A percentile compares a stretch with the other conserved stretches of the same genome.
Evolutionary conservation across 2,797 vertebrate species (phyloP).

Genomic region (Xenopus petersii): DNA sequence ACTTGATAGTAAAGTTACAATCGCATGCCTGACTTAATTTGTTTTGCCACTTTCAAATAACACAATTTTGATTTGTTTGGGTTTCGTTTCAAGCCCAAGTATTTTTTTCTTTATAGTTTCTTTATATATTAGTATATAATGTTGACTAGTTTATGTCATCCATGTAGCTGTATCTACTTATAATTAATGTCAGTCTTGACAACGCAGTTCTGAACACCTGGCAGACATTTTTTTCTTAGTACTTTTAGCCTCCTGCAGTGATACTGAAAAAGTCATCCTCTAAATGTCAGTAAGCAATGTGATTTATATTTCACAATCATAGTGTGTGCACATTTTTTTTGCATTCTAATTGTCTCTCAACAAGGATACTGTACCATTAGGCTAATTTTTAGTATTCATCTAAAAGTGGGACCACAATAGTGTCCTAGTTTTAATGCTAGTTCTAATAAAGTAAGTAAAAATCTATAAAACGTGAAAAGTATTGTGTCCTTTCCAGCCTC

Average conservation of each 20-base stretch:
- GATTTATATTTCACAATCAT: constrained; percentile 39
- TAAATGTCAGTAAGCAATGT: constrained; percentile 44
- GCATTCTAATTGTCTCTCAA: constrained; percentile 2
- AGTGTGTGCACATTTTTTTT: constrained; percentile 21
- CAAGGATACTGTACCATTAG: not conserved
- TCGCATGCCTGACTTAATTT: constrained; percentile 11
- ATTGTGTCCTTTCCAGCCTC: too few relatives aligned
- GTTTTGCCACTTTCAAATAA: constrained; percentile 21
- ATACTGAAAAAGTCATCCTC: constrained; percentile 29
- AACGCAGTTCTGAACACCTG: constrained; percentile 33
- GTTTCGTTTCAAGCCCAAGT: not conserved
- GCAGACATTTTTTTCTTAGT: constrained; percentile 33
- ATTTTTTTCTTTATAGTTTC: not conserved
- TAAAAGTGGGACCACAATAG: too few relatives aligned
- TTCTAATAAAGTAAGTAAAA: too few relatives aligned
- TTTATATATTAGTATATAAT: constrained; percentile 5
- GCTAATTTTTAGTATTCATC: too few relatives aligned
- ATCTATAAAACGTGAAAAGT: too few relatives aligned
- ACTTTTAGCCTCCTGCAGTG: constrained; percentile 27
- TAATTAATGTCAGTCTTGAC: constrained; percentile 39
- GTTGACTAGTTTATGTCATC: constrained; percentile 3
- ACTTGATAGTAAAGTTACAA: not conserved
- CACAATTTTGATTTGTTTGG: constrained; percentile 9
- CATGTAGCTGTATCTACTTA: constrained; percentile 15
- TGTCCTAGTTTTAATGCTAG: too few relatives aligned